phyloP scores from a whole-genome alignment of 1,140 invertebrate genomes.

The Calosoma granatense region DNA sequence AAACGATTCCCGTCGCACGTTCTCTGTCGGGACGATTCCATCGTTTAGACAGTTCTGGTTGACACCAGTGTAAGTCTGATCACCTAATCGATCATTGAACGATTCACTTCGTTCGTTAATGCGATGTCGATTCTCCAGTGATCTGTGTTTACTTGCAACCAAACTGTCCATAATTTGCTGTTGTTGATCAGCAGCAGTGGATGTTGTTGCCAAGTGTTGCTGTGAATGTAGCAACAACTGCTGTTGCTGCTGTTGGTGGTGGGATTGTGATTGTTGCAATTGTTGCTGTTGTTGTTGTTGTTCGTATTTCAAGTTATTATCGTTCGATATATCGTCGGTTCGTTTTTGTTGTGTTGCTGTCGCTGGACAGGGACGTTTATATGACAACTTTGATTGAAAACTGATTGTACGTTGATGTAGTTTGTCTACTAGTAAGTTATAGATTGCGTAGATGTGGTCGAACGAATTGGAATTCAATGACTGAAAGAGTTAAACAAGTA shows the following conservation, averaged over 20 bases:
- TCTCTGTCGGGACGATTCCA: too few relatives aligned
- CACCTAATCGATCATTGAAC: constrained; percentile 27
- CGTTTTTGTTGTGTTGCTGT: neutral
- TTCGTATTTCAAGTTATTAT: neutral
- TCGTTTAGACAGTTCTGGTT: constrained; percentile 13
- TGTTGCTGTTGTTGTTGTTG: neutral
- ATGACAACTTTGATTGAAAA: constrained; percentile 32
- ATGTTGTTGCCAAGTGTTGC: too few relatives aligned
- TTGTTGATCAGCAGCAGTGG: too few relatives aligned
- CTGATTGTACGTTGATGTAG: constrained; percentile 41
- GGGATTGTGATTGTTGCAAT: neutral
- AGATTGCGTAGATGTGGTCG: constrained; percentile 95
- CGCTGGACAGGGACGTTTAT: neutral
- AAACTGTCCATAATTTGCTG: too few relatives aligned
- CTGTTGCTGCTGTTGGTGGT: too few relatives aligned
- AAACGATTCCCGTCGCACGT: constrained; percentile 29
- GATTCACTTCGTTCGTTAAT: constrained; percentile 31
- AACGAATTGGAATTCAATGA: constrained; percentile 81
- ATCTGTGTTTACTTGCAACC: too few relatives aligned
- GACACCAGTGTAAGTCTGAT: constrained; percentile 19
- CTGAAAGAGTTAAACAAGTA: constrained; percentile 38
- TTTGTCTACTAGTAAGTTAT: constrained; percentile 83
- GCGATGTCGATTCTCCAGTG: neutral
- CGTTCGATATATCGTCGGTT: neutral
- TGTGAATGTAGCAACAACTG: too few relatives aligned